A percentile compares a stretch with the other conserved stretches of the same genome.
These are phyloP conservation scores for Ceratosolen solmsi DNA, from an alignment of 1,140 invertebrate genomes.

Conservation along the genomic window DNA sequence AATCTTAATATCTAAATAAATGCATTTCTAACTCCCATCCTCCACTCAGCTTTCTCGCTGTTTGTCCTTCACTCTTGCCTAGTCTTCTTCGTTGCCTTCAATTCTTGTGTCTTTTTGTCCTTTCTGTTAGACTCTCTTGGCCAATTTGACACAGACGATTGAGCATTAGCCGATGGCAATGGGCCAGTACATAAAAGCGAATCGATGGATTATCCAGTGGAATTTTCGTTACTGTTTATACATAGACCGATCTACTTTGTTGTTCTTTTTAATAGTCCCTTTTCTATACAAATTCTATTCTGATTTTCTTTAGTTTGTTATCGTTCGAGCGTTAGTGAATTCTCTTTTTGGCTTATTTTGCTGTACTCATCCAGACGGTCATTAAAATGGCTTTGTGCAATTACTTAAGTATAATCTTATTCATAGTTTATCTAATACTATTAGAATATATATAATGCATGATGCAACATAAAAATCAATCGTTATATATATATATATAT, in stretches of 20 bases:
- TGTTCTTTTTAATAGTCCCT: not conserved
- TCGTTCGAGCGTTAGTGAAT: not conserved
- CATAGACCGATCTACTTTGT: not conserved
- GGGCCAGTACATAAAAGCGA: not conserved
- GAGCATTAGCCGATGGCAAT: not conserved
- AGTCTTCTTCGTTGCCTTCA: too few species aligned
- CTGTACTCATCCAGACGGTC: not conserved
- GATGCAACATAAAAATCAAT: too few species aligned
- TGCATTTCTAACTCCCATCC: too few species aligned
- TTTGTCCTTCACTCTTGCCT: not conserved
- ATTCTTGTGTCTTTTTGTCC: not conserved
- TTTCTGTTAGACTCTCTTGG: not conserved
- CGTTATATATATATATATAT: too few species aligned
- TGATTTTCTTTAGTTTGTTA: not conserved
- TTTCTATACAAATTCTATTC: not conserved
- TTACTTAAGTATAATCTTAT: not conserved
- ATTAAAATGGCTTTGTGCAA: slow-evolving; percentile 5
- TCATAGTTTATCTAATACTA: not conserved
- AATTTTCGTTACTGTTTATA: slow-evolving; percentile 3
- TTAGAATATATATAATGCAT: not conserved
- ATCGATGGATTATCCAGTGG: slow-evolving; percentile 15
- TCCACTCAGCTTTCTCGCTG: too few species aligned
- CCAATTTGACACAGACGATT: slow-evolving; percentile 14
- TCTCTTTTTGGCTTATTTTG: not conserved
- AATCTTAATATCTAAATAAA: too few species aligned